Evolutionary conservation across 2,113 vertebrate species (phyloP), one percentile per base, ranked within the genome.

Genomic region (Chelonoidis abingdonii): DNA sequence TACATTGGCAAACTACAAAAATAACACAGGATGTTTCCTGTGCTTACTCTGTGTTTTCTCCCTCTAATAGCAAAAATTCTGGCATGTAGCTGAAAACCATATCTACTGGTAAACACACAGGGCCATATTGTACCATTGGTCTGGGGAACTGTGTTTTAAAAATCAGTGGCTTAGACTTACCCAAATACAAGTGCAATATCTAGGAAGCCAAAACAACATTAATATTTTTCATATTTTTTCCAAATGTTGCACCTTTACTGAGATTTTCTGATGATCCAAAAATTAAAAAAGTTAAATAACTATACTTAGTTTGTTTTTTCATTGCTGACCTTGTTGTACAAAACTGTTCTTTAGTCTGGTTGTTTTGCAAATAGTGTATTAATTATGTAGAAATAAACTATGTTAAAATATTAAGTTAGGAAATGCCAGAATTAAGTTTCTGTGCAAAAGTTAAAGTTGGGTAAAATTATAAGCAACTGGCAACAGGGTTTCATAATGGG

Each of bases 41-140:
- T 53, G 21, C 50, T 22, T 0, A 0, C 82, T 35, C 3, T 24
- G 4, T 0, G 4, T 53, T 91, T 78, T 49, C 41, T 86, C 69
- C 5, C 3, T 54, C 89, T 82, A 25, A n/a, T 84, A 53, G 35
- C 8, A 83, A 27, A 54, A 17, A 1, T 57, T 86, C 21, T n/a
- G 5, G 19, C 14, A 11, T 0, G 0, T 19, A 19, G 5, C 72
- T 85, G 57, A 90, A 94, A 93, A 84, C 4, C 14, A 8, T 24
- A 2, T 2, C 6, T 86, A 22, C 50, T 76, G 44, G 9, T 16
- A 65, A 56, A 87, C 86, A 62, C 29, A 2, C 38, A 41, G 17
- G 9, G 4, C 72, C 86, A 3, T 8, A 76, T 49, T 49, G 22
- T 54, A 35, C n/a, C 27, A 25, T 8, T 19, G 6, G 79, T 27